These are phyloP conservation scores for Drosophila aldrichi DNA, from an alignment of 2,888 invertebrate species.

Conservation along the genomic window DNA sequence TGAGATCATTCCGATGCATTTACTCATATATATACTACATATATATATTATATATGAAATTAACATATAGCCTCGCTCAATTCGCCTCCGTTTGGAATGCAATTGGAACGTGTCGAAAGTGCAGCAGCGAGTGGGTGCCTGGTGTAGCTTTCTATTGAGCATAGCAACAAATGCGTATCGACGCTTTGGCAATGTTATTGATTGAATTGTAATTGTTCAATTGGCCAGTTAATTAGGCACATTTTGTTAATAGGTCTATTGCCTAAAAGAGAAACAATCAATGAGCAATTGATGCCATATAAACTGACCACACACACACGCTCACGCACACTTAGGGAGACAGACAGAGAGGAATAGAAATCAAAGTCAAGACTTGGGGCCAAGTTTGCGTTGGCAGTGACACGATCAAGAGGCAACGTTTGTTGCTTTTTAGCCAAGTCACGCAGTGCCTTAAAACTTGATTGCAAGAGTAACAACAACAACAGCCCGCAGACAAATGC, in stretches of 20 bases:
- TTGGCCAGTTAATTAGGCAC: constrained; percentile 63
- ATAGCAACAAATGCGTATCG: constrained; percentile 9
- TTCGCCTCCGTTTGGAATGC: constrained; percentile 38
- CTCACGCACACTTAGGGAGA: neutral
- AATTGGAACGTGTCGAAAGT: constrained; percentile 55
- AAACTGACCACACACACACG: constrained; percentile 8
- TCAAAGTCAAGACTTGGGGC: constrained; percentile 26
- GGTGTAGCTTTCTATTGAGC: constrained; percentile 30
- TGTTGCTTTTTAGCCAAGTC: constrained; percentile 60
- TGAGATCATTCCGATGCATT: constrained; percentile 51
- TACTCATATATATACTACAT: neutral
- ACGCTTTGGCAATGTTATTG: constrained; percentile 35
- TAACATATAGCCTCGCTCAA: constrained; percentile 57
- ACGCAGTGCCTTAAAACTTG: constrained; percentile 75
- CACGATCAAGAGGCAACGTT: constrained; percentile 54
- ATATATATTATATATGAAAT: constrained; percentile 29
- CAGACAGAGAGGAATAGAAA: constrained; percentile 25
- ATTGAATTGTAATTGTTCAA: constrained; percentile 71
- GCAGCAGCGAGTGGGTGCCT: constrained; percentile 1
- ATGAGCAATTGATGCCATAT: constrained; percentile 22
- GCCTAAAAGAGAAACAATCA: constrained; percentile 47
- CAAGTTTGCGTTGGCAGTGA: constrained; percentile 40
- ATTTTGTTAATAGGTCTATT: constrained; percentile 60
- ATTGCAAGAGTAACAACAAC: constrained; percentile 46
- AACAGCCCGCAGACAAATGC: constrained; percentile 36